A percentile compares a stretch with the other conserved stretches of the same genome.
Conservation (phyloP, 2,113 vertebrate genomes). For the Notechis scutatus region DNA sequence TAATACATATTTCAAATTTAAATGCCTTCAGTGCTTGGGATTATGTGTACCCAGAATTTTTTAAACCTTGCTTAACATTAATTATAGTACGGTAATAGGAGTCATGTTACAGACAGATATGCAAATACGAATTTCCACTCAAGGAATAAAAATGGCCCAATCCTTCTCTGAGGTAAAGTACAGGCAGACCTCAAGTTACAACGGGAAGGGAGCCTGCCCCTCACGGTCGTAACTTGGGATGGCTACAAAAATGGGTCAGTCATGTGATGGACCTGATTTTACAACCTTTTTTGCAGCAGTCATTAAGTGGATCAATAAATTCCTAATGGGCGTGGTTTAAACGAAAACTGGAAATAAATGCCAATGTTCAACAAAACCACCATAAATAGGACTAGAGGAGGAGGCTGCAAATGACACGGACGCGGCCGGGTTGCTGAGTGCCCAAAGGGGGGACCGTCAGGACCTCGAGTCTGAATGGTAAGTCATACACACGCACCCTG, state of each 20-base stretch:
- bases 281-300: neutral
- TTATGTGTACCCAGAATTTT: neutral
- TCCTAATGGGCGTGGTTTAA: neutral
- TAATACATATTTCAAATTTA: neutral
- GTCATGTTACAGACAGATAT: neutral
- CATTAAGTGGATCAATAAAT: neutral
- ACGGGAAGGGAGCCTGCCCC: too few relatives aligned
- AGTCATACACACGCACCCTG: neutral
- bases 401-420: neutral
- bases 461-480: neutral
- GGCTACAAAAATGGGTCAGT: too few relatives aligned
- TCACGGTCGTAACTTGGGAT: too few relatives aligned
- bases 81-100: neutral
- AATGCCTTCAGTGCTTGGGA: neutral
- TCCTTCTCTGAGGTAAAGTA: neutral
- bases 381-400: neutral
- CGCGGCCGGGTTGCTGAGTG: neutral
- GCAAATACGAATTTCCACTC: neutral
- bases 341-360: neutral
- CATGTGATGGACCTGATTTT: too few relatives aligned
- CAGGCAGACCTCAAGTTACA: too few relatives aligned
- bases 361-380: neutral
- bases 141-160: neutral
- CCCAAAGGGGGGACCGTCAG: accelerated
- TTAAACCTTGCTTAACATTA: neutral